phyloP scores from a whole-genome alignment of 2,888 invertebrate species.

The Diachrysia chrysitis region DNA sequence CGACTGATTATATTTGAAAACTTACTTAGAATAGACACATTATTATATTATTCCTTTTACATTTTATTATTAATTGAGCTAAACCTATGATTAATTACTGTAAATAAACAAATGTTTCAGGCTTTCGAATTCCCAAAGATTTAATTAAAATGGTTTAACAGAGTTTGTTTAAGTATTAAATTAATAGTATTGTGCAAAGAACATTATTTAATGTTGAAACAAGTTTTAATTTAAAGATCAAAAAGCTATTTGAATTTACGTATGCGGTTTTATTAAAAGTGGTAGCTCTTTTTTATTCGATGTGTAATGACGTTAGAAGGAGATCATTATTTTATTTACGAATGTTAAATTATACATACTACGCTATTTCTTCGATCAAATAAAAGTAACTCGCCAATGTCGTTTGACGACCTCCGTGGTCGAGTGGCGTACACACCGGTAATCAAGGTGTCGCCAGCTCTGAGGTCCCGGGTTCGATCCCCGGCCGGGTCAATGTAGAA shows the following conservation, averaged over 20 bases:
- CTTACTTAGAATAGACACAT: no score
- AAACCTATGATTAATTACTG: slow-evolving; percentile 22
- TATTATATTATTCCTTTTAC: no score
- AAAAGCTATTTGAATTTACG: neutral
- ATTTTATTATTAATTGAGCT: slow-evolving; percentile 17
- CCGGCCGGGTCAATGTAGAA: no score
- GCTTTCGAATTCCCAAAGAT: slow-evolving; percentile 7
- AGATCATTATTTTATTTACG: no score
- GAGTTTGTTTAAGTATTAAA: slow-evolving; percentile 13
- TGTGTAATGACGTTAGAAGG: neutral
- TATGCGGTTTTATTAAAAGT: neutral
- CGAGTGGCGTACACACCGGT: no score
- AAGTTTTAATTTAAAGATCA: neutral
- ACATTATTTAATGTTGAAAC: neutral
- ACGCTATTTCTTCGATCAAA: neutral
- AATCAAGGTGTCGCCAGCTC: no score
- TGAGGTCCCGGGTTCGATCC: no score
- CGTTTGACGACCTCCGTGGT: no score
- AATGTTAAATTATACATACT: neutral
- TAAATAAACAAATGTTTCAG: slow-evolving; percentile 10
- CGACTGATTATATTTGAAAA: no score
- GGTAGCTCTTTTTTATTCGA: neutral
- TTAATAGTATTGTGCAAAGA: neutral
- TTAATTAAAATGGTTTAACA: slow-evolving; percentile 25
- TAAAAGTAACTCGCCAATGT: no score